Evolutionary conservation across 2,888 invertebrate genomes (phyloP), one percentile per base, ranked within the genome.

Genomic region (Lepidochrysops patricia): DNA sequence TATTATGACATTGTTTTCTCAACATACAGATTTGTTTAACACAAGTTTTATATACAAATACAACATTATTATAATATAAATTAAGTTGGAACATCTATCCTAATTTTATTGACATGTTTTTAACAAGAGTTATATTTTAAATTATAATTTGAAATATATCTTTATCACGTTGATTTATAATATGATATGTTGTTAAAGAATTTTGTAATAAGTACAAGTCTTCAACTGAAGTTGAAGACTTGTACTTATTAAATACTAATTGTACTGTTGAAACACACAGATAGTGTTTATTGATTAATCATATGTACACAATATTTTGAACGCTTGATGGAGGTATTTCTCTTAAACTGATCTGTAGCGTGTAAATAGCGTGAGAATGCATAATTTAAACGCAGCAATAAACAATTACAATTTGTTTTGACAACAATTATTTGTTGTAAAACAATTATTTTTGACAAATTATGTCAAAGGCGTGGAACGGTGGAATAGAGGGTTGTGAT

Each of bases 401-500:
- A 43, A 78, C 75, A 43, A 43, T 71, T 63, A 62, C 57, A 62
- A 61, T 57, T 65, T 62, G 63, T 70, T 70, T 68, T 74, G 74
- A 59, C 66, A 69, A 70, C 76, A 75, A 82, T 84, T 82, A 81
- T 69, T 65, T 67, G 75, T 66, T 70, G 67, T 80, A 76, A 82
- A 86, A 84, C 81, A 81, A 84, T 85, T 83, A 81, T 63, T 65
- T 69, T 65, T 71, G 75, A 80, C 77, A 78, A 80, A 80, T 79
- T 71, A 74, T 63, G 64, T 74, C 77, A 79, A 80, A 77, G 72
- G 69, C 82, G 80, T 84, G 85, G 82, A 81, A 84, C 70, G 68
- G 34, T 15, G 13, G 77, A 68, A 66, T 67, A 61, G 67, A 63
- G 60, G 75, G 73, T 84, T 79, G 79, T 79, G 78, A 83, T 87